Base-by-base conservation (phyloP, 2,888 invertebrate species). In the Pyrrhosoma nymphula region DNA sequence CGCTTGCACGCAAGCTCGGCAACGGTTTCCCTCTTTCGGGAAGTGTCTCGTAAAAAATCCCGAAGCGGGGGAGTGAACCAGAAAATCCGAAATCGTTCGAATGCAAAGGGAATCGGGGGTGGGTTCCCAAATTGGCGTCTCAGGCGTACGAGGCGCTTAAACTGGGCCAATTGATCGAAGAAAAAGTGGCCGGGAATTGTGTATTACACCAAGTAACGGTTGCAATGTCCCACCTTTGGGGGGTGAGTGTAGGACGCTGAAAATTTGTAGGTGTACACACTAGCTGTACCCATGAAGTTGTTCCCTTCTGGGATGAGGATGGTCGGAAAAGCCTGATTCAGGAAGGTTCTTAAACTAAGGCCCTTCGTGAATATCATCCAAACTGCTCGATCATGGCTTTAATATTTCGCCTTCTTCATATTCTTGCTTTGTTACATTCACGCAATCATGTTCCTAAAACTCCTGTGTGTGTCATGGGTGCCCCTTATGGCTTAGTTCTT, bases 1-100 rank as follows among this genome's bases (percentile, higher is more conserved):
- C 69, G 69, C 69, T 26, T n/a, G 69, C 82, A 82, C 82, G 35
- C 82, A 82, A 82, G 82, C 69, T 26, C 69, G 69, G 23, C 69
- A 2, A 47, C 47, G 47, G 47, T 82, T 35, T 23, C 82, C 35
- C 16, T 18, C 18, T 0, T 82, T 82, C 82, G 82, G 75, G 0
- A 26, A 82, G 35, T 16, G 82, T 35, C 82, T 82, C 82, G 16
- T 35, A 82, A 35, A 69, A 26, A 26, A 2, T 60, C 69, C 69
- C 69, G 1, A 69, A 26, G 69, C 10, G 69, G 69, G 69, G 69
- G 60, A 60, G 60, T 14, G 47, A 20, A 60, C 10, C 60, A 60
- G 60, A 18, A 18, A 35, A 82, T 82, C 82, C 82, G 30, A 82
- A 82, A 82, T 35, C 82, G 82, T 82, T 82, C 82, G 14, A 18